phyloP scores from a whole-genome alignment of 1,140 invertebrate species.

The Lepidotrigona ventralis region DNA sequence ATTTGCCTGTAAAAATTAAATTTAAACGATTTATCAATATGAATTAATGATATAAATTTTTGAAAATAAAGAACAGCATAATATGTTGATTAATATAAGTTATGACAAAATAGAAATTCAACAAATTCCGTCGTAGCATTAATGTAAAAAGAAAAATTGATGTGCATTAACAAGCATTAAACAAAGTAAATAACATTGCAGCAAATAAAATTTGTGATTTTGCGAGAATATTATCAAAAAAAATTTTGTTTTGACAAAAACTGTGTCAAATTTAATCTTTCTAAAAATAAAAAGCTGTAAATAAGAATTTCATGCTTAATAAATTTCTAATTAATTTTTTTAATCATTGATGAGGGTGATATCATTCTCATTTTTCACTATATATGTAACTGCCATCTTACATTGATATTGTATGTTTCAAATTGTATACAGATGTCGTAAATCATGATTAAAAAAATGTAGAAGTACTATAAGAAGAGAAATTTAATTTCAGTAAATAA shows the following conservation, averaged over 20 bases:
- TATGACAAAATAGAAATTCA: constrained; percentile 53
- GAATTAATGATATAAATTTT: constrained; percentile 43
- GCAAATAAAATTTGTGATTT: constrained; percentile 48
- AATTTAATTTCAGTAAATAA: constrained; percentile 58
- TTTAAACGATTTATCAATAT: constrained; percentile 42
- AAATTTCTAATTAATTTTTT: constrained; percentile 61
- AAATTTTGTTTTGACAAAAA: constrained; percentile 59
- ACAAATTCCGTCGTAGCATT: constrained; percentile 63
- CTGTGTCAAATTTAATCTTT: constrained; percentile 63
- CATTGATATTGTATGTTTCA: constrained; percentile 55
- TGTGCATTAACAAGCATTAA: constrained; percentile 51
- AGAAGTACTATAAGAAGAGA: constrained; percentile 39
- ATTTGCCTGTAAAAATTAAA: constrained; percentile 52
- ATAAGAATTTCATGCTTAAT: constrained; percentile 59
- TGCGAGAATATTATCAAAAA: constrained; percentile 47
- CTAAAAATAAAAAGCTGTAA: constrained; percentile 63
- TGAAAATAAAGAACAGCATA: constrained; percentile 58
- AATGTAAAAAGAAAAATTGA: constrained; percentile 57
- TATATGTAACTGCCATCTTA: constrained; percentile 59
- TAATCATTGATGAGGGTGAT: constrained; percentile 43
- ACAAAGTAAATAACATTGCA: constrained; percentile 45
- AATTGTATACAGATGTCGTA: constrained; percentile 38
- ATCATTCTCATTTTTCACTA: constrained; percentile 43
- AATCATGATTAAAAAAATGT: constrained; percentile 16
- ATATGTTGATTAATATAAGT: constrained; percentile 53